Evolutionary conservation across 2,797 vertebrate species (phyloP).

Genomic region (Lophotriccus pileatus): DNA sequence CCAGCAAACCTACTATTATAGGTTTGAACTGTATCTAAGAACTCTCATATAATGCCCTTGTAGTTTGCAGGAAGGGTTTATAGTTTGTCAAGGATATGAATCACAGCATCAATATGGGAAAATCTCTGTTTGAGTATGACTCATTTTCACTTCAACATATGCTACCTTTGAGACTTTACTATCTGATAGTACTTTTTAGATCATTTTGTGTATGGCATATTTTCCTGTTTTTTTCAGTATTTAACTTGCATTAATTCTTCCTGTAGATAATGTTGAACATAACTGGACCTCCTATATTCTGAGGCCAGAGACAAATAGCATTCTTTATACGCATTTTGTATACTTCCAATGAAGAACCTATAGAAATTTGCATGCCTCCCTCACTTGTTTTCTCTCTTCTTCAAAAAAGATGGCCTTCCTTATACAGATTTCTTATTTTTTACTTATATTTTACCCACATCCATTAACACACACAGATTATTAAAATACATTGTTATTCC

Average conservation of each 20-base stretch:
- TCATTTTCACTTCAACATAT: not conserved
- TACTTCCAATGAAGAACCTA: not conserved
- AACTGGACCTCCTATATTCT: not conserved
- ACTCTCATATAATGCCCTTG: not conserved
- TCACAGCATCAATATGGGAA: not conserved
- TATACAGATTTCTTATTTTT: not conserved
- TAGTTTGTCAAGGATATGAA: not conserved
- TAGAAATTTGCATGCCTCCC: not conserved
- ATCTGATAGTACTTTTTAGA: not conserved
- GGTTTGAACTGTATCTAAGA: constrained; percentile 1
- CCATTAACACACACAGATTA: not conserved
- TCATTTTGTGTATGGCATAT: not conserved
- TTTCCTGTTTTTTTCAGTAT: not conserved
- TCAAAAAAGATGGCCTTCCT: not conserved
- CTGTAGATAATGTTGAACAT: not conserved
- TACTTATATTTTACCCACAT: not conserved
- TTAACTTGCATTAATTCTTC: not conserved
- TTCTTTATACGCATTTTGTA: not conserved
- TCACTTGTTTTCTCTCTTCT: not conserved
- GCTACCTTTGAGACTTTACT: not conserved
- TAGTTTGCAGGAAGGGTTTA: not conserved
- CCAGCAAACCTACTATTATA: not conserved
- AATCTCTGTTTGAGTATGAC: not conserved
- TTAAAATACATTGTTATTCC: not conserved
- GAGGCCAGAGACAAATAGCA: not conserved